These are phyloP conservation scores for Rhombomys opimus DNA, from an alignment of 2,113 vertebrate species.

Conservation along the genomic window DNA sequence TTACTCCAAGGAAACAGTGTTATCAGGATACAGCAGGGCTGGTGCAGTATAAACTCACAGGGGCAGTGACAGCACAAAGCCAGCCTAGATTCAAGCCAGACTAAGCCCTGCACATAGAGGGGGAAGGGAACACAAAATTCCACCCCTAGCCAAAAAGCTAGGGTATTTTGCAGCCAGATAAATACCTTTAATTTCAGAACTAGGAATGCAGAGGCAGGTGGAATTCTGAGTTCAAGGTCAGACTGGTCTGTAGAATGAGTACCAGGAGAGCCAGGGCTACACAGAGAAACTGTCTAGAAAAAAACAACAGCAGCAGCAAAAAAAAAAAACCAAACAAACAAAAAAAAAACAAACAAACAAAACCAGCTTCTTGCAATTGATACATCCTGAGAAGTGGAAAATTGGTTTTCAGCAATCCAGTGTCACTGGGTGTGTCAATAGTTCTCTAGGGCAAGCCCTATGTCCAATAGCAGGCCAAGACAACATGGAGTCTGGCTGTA, in stretches of 20 bases:
- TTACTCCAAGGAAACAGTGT: neutral
- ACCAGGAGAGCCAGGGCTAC: neutral
- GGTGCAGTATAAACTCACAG: neutral
- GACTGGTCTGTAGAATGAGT: neutral
- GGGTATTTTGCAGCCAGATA: neutral
- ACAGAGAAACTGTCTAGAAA: neutral
- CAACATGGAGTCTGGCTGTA: neutral
- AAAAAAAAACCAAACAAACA: too few species aligned
- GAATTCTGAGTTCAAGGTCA: neutral
- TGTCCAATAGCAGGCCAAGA: neutral
- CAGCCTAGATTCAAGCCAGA: neutral
- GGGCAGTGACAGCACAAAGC: neutral
- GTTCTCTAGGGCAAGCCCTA: neutral
- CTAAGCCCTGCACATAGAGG: neutral
- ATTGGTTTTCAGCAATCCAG: neutral
- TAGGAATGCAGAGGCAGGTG: too few species aligned
- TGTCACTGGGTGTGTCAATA: neutral
- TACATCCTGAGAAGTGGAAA: neutral
- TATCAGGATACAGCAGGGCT: neutral
- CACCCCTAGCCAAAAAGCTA: neutral
- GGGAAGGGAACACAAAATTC: neutral
- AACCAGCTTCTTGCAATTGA: neutral
- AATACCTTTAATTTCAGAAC: neutral
- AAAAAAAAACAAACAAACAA: too few species aligned
- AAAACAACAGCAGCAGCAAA: too few species aligned